Percentiles rank a stretch among this genome's conserved stretches.
phyloP scores from a whole-genome alignment of 2,888 invertebrate species.

The Mythimna albipuncta region DNA sequence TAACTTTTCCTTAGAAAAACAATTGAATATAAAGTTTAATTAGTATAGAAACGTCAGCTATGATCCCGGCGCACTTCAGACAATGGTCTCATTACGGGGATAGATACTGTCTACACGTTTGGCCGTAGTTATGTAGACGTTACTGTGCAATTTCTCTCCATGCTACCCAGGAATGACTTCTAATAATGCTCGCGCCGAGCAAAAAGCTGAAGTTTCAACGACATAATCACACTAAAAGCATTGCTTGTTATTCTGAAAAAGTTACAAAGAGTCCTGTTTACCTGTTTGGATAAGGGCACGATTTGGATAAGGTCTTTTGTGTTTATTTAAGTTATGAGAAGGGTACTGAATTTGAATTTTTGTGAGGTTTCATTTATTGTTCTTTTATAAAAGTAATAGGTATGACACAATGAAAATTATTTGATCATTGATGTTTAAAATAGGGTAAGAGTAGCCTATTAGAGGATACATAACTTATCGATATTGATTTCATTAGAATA shows the following conservation, averaged over 20 bases:
- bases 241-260: slow-evolving; percentile 73
- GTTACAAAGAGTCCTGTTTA: slow-evolving; percentile 64
- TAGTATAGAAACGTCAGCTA: slow-evolving; percentile 58
- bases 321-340: slow-evolving; percentile 14
- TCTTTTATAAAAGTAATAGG: neutral
- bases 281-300: slow-evolving; percentile 45
- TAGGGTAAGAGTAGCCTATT: no score
- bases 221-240: slow-evolving; percentile 88
- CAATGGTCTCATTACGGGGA: slow-evolving; percentile 73
- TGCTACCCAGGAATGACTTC: slow-evolving; percentile 75
- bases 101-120: slow-evolving; percentile 61
- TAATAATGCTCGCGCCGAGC: slow-evolving; percentile 77
- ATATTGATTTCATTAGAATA: no score
- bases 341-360: neutral
- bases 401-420: neutral
- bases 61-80: slow-evolving; percentile 51
- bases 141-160: slow-evolving; percentile 75
- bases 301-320: slow-evolving; percentile 31
- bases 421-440: neutral
- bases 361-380: neutral
- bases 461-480: no score
- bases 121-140: slow-evolving; percentile 66
- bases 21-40: slow-evolving; percentile 58
- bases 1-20: slow-evolving; percentile 37
- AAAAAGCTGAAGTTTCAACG: slow-evolving; percentile 80